Evolutionary conservation across 2,113 vertebrate species (phyloP), one percentile per base, ranked within the genome.

Genomic region (Ciconia boyciana): DNA sequence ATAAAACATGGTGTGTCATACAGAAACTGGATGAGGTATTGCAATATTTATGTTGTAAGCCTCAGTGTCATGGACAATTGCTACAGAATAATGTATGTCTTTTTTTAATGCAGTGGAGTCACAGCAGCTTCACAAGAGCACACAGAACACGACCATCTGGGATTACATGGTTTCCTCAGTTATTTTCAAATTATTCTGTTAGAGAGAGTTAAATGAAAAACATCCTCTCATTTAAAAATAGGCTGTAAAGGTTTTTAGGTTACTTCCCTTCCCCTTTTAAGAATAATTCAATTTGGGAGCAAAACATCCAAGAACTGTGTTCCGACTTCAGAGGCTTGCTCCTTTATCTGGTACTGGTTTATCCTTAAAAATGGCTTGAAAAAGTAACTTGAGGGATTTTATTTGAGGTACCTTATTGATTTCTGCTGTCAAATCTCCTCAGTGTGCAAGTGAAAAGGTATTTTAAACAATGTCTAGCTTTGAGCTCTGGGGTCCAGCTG

Each of bases 41-140:
- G 92, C 85, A 97, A 87, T 96, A 96, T 96, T 96, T 96, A 95
- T 96, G 95, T 94, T 95, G 94, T 93, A 96, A 97, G 88, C 88
- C 88, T 93, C 90, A 81, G 88, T 96, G 96, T 95, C 95, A 92
- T 93, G 96, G 96, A 92, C 95, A 96, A 96, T 96, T 90, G 92
- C 96, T 96, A 70, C 92, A 90, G 90, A 97, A 93, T 96, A 96
- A 96, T 96, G 79, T 90, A 97, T 93, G 62, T 90, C 92, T 95
- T 93, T 77, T 84, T 93, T 96, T 92, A 96, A 90, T 89, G 92
- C 68, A 70, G 48, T 88, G 68, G 94, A 96, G 93, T 90, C 80
- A 89, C 52, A 92, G 88, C 90, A 83, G 88, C 79, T 92, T 95
- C 76, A 83, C 55, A 58, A 92, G 71, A 94, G 91, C 77, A 81